Percentiles rank a stretch among this genome's conserved stretches.
These are phyloP conservation scores for Crocallis elinguaria DNA, from an alignment of 2,888 invertebrate species.

Conservation along the genomic window DNA sequence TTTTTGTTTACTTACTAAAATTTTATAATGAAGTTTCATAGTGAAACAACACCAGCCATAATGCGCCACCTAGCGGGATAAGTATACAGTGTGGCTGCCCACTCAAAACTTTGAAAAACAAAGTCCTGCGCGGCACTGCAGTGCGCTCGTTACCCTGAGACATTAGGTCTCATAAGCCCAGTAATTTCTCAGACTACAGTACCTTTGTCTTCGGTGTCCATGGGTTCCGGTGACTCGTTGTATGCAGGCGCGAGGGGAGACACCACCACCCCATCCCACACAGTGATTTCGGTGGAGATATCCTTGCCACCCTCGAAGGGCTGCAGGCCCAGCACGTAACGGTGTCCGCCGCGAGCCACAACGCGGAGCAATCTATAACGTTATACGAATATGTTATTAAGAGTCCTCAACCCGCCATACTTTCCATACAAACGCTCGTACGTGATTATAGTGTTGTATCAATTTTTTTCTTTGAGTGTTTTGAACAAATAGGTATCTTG, in stretches of 20 bases:
- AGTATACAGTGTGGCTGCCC: no score
- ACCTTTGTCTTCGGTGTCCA: slow-evolving; percentile 82
- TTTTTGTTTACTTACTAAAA: no score
- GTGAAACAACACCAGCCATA: no score
- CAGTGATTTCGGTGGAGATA: slow-evolving; percentile 95
- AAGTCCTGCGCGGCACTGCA: no score
- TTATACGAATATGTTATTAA: neutral
- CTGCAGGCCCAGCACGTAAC: slow-evolving; percentile 91
- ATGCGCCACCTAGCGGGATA: no score
- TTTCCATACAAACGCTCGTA: no score
- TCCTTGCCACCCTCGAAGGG: slow-evolving; percentile 84
- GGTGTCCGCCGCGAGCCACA: slow-evolving; percentile 96
- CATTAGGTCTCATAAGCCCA: neutral
- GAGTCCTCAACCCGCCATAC: no score
- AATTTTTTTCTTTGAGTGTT: no score
- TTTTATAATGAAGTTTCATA: no score
- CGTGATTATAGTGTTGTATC: no score
- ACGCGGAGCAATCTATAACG: slow-evolving; percentile 89
- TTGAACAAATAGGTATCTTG: no score
- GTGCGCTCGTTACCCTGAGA: neutral
- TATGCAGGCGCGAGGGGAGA: slow-evolving; percentile 98
- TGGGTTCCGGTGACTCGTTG: slow-evolving; percentile 88
- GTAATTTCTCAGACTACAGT: slow-evolving; percentile 26
- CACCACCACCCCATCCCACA: slow-evolving; percentile 98
- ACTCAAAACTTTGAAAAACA: no score